Evolutionary conservation across 1,140 invertebrate species (phyloP).

Genomic region (Teleogryllus occipitalis): DNA sequence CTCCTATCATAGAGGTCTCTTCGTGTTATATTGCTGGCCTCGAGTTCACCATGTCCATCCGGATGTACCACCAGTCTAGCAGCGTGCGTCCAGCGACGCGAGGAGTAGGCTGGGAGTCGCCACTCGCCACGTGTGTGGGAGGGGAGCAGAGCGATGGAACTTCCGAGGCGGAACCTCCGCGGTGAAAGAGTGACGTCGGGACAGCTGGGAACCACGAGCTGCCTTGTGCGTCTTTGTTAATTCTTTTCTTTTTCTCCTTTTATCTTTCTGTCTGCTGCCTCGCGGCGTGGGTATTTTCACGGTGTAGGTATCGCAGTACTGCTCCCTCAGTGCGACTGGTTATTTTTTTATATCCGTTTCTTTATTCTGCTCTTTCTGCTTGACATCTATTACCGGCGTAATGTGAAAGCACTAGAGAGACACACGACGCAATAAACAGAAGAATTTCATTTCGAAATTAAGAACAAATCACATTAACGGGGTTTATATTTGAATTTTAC

Average conservation of each 20-base stretch:
- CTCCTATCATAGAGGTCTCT: too few relatives aligned
- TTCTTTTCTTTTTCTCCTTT: not conserved
- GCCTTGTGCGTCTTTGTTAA: not conserved
- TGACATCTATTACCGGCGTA: not conserved
- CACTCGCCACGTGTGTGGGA: not conserved
- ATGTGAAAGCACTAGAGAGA: not conserved
- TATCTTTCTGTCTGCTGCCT: too few relatives aligned
- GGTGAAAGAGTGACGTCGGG: not conserved
- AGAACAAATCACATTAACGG: constrained; percentile 4
- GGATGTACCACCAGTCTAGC: too few relatives aligned
- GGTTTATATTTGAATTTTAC: not conserved
- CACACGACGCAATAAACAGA: not conserved
- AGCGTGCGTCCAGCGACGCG: not conserved
- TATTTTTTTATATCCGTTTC: not conserved
- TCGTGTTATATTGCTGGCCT: too few relatives aligned
- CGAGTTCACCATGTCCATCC: too few relatives aligned
- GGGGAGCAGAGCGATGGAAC: not conserved
- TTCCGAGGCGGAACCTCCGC: not conserved
- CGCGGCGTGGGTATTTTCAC: not conserved
- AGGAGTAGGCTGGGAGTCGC: not conserved
- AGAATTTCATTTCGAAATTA: not conserved
- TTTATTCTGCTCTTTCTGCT: not conserved
- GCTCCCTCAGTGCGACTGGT: not conserved
- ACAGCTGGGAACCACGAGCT: not conserved
- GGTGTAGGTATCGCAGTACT: not conserved